phyloP scores from a whole-genome alignment of 2,797 vertebrate genomes.

The Sparidentex hasta region DNA sequence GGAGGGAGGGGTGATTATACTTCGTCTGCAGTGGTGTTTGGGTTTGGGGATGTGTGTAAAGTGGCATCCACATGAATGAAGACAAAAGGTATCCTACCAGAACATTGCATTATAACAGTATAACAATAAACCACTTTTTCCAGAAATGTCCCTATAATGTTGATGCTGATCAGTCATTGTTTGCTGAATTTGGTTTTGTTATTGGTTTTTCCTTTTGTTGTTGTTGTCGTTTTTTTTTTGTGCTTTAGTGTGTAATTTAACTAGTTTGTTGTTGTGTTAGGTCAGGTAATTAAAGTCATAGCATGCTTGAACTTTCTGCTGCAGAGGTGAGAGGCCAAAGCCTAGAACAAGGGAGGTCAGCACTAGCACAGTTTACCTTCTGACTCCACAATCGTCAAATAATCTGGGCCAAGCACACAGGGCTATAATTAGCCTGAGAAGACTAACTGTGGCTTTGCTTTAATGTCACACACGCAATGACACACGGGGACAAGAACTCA shows the following conservation, averaged over 20 bases:
- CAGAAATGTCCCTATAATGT: no score
- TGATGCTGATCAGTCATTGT: background rate
- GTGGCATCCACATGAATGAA: no score
- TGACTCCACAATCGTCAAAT: constrained; percentile 62
- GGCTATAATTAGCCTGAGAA: constrained; percentile 77
- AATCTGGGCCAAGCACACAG: constrained; percentile 76
- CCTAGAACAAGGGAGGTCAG: constrained; percentile 43
- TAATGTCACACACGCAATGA: constrained; percentile 74
- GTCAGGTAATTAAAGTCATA: constrained; percentile 31
- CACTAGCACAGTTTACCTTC: constrained; percentile 53
- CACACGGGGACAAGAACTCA: constrained; percentile 54
- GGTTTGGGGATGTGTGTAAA: no score
- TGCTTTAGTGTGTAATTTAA: background rate
- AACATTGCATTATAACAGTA: no score
- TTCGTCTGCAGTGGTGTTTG: no score
- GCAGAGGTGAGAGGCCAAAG: constrained; percentile 55
- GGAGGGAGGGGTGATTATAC: no score
- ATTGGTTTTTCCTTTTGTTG: background rate
- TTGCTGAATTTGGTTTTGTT: constrained; percentile 11
- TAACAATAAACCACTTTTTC: no score
- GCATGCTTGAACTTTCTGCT: constrained; percentile 24
- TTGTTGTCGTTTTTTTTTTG: constrained; percentile 8
- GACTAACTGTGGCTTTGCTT: constrained; percentile 73
- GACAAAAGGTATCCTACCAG: no score
- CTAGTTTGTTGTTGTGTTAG: constrained; percentile 7